Conservation (phyloP, 2,113 vertebrate genomes). For the Proteles cristata region DNA sequence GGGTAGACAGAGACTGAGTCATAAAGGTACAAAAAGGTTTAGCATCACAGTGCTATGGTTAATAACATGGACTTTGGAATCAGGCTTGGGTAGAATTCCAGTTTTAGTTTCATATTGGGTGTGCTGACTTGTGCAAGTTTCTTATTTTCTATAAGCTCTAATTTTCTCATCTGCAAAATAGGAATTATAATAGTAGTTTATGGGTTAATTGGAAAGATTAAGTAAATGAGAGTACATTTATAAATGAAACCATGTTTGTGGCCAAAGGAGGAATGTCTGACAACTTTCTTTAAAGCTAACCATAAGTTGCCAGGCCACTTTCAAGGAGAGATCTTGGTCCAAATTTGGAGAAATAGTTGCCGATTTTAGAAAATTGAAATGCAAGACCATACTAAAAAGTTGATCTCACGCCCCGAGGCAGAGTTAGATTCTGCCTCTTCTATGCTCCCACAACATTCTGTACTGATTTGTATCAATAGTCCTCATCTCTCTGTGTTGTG, state of each 20-base stretch:
- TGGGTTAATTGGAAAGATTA: neutral
- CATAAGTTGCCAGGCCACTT: neutral
- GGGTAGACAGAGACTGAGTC: neutral
- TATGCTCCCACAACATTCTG: neutral
- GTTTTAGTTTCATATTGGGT: neutral
- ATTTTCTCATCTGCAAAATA: neutral
- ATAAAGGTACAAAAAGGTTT: neutral
- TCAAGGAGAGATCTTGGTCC: neutral
- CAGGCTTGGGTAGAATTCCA: neutral
- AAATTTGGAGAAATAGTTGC: neutral
- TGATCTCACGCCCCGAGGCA: neutral
- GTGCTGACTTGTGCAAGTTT: neutral
- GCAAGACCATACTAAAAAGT: neutral
- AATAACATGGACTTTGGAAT: neutral
- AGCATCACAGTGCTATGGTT: neutral
- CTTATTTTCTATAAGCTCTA: neutral
- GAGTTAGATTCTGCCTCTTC: neutral
- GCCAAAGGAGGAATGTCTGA: neutral
- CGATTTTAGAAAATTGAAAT: conserved; percentile 9
- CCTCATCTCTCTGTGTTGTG: neutral
- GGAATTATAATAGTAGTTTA: neutral
- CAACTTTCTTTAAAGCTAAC: neutral
- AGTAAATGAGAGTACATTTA: neutral
- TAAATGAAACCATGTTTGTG: neutral
- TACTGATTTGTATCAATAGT: neutral